Evolutionary conservation across 2,113 vertebrate species (phyloP).

Genomic region (Pseudorectes ferrugineus): DNA sequence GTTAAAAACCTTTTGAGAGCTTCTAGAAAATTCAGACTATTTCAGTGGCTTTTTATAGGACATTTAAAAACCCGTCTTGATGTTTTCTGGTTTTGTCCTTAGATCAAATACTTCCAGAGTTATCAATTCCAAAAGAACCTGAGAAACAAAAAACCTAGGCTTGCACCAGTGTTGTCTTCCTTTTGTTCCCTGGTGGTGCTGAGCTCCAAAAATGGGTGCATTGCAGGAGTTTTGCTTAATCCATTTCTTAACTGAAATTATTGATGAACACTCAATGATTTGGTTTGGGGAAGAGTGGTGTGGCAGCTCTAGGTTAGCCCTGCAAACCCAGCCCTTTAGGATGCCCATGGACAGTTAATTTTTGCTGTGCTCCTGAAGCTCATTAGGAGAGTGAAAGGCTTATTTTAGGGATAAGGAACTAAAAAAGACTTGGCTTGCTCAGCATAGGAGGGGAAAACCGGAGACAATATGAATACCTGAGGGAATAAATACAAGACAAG

Average conservation of each 20-base stretch:
- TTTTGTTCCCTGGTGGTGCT: neutral
- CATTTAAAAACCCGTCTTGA: neutral
- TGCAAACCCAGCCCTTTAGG: neutral
- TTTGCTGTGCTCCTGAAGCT: neutral
- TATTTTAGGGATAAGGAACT: neutral
- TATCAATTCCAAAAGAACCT: neutral
- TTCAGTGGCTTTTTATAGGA: neutral
- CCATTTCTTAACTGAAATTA: neutral
- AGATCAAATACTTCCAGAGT: neutral
- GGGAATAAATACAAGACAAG: neutral
- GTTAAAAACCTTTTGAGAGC: neutral
- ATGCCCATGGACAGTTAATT: neutral
- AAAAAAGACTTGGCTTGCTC: neutral
- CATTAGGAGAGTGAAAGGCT: neutral
- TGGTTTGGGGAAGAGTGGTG: neutral
- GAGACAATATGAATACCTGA: neutral
- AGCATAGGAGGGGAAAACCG: neutral
- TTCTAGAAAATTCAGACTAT: neutral
- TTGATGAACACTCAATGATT: fast-evolving
- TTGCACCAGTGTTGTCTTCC: neutral
- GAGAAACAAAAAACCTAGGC: neutral
- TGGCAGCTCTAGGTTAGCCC: neutral
- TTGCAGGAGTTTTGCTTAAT: neutral
- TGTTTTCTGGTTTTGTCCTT: neutral
- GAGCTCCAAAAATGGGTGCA: neutral